Evolutionary conservation across 2,888 invertebrate species (phyloP).

Genomic region (Epirrhoe alternata): DNA sequence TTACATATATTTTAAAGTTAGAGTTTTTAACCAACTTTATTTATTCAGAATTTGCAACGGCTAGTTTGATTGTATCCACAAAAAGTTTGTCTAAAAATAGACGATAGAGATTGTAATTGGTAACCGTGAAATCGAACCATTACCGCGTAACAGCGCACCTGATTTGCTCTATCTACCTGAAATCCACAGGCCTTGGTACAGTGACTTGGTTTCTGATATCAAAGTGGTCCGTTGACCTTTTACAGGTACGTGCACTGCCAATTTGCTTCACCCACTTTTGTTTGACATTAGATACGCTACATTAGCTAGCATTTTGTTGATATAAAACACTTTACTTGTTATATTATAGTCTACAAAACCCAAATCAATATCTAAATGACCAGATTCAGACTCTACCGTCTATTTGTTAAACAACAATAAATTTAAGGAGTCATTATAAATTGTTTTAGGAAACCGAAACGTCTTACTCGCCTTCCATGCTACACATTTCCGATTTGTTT

Average conservation of each 20-base stretch:
- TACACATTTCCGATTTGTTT: conserved; percentile 35
- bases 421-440: conserved; percentile 37
- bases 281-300: conserved; percentile 43
- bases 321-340: conserved; percentile 24
- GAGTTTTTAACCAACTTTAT: no score
- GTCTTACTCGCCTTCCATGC: conserved; percentile 29
- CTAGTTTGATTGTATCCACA: neutral
- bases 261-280: conserved; percentile 52
- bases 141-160: conserved; percentile 47
- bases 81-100: conserved; percentile 19
- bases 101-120: conserved; percentile 33
- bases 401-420: conserved; percentile 30
- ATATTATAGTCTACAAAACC: conserved; percentile 23
- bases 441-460: conserved; percentile 36
- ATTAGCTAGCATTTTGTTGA: conserved; percentile 27
- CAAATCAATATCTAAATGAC: conserved; percentile 29
- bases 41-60: neutral
- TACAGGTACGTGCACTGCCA: conserved; percentile 67
- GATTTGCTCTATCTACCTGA: conserved; percentile 63
- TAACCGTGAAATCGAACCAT: conserved; percentile 60
- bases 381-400: conserved; percentile 28
- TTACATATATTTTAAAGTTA: no score
- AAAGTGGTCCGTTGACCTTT: conserved; percentile 80
- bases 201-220: conserved; percentile 81
- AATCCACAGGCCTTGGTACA: conserved; percentile 78